Percentiles rank a stretch among this genome's conserved stretches.
Conservation (phyloP, 2,113 vertebrate genomes). For the Ammodytes dubius region DNA sequence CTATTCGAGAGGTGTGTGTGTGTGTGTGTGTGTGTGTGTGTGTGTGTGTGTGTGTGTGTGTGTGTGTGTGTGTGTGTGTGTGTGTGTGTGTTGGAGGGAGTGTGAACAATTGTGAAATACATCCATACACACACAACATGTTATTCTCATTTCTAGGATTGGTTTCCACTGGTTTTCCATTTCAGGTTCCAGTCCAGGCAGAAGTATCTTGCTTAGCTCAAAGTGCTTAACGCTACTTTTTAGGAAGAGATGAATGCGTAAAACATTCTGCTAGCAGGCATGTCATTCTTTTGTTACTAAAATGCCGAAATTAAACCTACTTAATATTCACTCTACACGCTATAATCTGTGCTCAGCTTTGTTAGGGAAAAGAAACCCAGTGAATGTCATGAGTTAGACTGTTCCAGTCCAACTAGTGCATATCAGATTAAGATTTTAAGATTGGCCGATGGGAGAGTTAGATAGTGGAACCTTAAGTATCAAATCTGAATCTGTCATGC, state of each 20-base stretch:
- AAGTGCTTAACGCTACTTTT: no score
- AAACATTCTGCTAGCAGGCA: neutral
- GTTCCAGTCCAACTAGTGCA: neutral
- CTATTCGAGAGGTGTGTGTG: conserved; percentile 12
- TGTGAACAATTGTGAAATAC: no score
- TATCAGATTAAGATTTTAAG: neutral
- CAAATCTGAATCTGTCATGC: no score
- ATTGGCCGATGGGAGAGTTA: neutral
- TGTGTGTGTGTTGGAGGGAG: no score
- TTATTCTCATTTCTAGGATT: no score
- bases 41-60: no score
- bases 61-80: no score
- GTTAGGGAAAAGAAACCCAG: neutral
- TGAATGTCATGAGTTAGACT: neutral
- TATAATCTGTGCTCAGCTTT: neutral
- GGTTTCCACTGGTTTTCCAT: no score
- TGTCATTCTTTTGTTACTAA: neutral
- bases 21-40: neutral
- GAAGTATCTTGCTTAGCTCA: no score
- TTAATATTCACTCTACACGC: neutral
- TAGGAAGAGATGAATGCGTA: neutral
- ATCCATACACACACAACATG: no score
- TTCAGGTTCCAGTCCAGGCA: no score
- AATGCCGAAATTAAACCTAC: neutral
- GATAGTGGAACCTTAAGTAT: neutral